Base-by-base conservation (phyloP, 2,113 vertebrate species). In the Campylomormyrus numenius region DNA sequence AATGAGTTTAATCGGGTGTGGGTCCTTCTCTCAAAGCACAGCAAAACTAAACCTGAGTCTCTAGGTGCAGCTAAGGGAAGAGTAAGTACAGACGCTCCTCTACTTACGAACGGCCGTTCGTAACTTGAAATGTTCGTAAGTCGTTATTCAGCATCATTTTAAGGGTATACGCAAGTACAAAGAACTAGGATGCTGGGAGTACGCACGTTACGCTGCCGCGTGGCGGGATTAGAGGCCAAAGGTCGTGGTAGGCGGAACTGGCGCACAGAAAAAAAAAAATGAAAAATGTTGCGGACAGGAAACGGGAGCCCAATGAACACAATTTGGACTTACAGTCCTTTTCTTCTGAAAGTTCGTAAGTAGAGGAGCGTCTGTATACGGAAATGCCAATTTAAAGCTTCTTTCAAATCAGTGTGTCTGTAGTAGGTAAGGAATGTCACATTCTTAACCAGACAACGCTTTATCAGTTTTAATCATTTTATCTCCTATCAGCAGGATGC, bases 201-300 rank as follows among this genome's bases (percentile, higher is more conserved):
- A 1, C 2, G 11, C 49, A 15, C 0, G 49, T 0, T 15, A 3
- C 0, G 3, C 49, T 50, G 49, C 49, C 3, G 52, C 5, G 0
- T 0, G 17, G 52, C 0, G 17, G 5, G 52, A 6, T 1, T 21
- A 53, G 52, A 0, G 52, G 52, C 0, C 19, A 21, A 1, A 56
- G 0, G 53, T 56, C 1, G 5, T 21, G 0, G 19, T 6, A 21
- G 53, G 17, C 5, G 53, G 19, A 6, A 56, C 2, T 56, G 19
- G 53, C 19, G 0, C 1, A 0, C 53, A 2, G 53, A 50, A 56
- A 21, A 56, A 21, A 21, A 21, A 21, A 53, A 5, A 21, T 21
- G 5, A 31, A 31, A 31, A 31, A 56, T 56, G 52, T 21, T 53
- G 5, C 17, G 5, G 52, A 53, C 52, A 6, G 52, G 19, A 56